These are phyloP conservation scores for Eleginops maclovinus DNA, from an alignment of 2,113 vertebrate species.

Conservation along the genomic window DNA sequence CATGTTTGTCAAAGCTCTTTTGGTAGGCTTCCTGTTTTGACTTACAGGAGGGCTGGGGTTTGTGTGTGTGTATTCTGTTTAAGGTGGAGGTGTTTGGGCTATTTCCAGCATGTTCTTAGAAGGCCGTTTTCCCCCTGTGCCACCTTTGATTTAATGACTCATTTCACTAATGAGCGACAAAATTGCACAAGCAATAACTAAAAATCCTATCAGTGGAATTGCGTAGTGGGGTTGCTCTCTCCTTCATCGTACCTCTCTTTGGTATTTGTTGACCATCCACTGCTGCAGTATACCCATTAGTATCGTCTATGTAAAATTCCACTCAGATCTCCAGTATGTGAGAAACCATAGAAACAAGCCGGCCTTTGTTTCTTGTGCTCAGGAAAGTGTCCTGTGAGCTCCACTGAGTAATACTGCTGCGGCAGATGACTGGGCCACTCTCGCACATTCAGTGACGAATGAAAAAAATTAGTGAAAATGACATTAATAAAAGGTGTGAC, in stretches of 20 bases:
- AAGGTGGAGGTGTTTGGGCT: slow-evolving; percentile 5
- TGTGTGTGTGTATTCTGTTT: slow-evolving; percentile 1
- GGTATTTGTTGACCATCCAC: slow-evolving; percentile 62
- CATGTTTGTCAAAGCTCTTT: slow-evolving; percentile 51
- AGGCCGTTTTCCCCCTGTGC: not conserved
- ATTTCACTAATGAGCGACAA: slow-evolving; percentile 49
- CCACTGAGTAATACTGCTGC: slow-evolving; percentile 74
- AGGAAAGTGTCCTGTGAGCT: slow-evolving; percentile 74
- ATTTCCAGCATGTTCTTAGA: slow-evolving; percentile 1
- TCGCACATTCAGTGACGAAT: slow-evolving; percentile 62
- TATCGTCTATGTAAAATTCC: slow-evolving; percentile 67
- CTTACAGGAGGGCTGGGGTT: slow-evolving; percentile 8
- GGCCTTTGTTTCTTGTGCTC: slow-evolving; percentile 78
- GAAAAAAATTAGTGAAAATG: slow-evolving; percentile 54
- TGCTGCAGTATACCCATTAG: slow-evolving; percentile 58
- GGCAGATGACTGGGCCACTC: slow-evolving; percentile 75
- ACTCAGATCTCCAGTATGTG: slow-evolving; percentile 73
- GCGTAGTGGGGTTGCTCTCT: slow-evolving; percentile 20
- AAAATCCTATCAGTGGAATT: slow-evolving; percentile 29
- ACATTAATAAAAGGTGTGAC: slow-evolving; percentile 72
- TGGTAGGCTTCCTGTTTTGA: slow-evolving; percentile 62
- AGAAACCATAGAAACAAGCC: slow-evolving; percentile 82
- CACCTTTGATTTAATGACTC: slow-evolving; percentile 37
- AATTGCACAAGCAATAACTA: slow-evolving; percentile 24
- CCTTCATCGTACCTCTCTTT: slow-evolving; percentile 32